phyloP scores from a whole-genome alignment of 2,888 invertebrate genomes.

The Cabera pusaria region DNA sequence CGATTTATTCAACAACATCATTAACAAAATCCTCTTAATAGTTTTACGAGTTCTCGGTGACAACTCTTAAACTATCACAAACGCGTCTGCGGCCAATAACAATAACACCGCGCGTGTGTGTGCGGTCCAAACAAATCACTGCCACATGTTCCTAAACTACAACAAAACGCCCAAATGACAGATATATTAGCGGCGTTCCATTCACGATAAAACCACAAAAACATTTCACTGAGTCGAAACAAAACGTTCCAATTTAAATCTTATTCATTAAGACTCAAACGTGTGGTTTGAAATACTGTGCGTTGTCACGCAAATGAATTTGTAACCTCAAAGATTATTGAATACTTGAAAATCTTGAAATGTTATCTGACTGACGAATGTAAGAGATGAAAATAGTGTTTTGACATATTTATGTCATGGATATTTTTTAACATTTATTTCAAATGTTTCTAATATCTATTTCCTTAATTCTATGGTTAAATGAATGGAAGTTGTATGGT shows the following conservation, averaged over 20 bases:
- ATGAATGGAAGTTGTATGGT: constrained; percentile 11
- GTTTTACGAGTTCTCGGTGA: constrained; percentile 64
- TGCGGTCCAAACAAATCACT: constrained; percentile 71
- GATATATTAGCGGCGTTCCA: constrained; percentile 71
- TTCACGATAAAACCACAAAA: constrained; percentile 52
- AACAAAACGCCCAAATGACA: constrained; percentile 76
- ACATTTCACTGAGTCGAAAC: constrained; percentile 25
- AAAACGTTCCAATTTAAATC: constrained; percentile 34
- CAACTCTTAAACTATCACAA: constrained; percentile 59
- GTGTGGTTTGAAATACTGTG: constrained; percentile 13
- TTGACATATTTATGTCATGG: constrained; percentile 42
- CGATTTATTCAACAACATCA: constrained; percentile 33
- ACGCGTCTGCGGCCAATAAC: constrained; percentile 70
- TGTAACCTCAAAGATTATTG: constrained; percentile 22
- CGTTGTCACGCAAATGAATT: constrained; percentile 21
- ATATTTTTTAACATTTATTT: constrained; percentile 21
- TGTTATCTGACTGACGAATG: constrained; percentile 31
- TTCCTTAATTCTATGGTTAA: constrained; percentile 13
- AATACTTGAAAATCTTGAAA: constrained; percentile 34
- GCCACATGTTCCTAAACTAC: constrained; percentile 66
- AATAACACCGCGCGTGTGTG: constrained; percentile 57
- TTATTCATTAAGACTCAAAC: constrained; percentile 29
- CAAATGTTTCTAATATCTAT: background rate
- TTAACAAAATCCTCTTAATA: constrained; percentile 54
- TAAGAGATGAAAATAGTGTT: constrained; percentile 30